phyloP scores from a whole-genome alignment of 1,140 invertebrate genomes.

The Pseudomyrmex dendroicus region DNA sequence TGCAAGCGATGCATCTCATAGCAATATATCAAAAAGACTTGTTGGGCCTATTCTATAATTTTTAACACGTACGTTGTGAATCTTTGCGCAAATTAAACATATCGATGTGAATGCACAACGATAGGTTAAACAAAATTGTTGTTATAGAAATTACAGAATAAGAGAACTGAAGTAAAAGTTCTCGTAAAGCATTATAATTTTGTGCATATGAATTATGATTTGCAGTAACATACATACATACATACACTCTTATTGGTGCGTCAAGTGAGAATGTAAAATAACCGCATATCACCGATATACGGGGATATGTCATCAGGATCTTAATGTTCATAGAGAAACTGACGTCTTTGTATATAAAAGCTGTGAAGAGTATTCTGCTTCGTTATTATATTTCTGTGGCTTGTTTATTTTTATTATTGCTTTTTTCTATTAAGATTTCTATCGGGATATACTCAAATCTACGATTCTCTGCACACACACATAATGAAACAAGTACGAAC shows the following conservation, averaged over 20 bases:
- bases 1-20: slow-evolving; percentile 15
- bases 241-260: slow-evolving; percentile 29
- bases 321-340: slow-evolving; percentile 12
- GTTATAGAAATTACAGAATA: no score
- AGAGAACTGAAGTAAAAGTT: slow-evolving; percentile 23
- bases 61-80: no score
- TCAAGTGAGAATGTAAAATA: slow-evolving; percentile 5
- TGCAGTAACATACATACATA: slow-evolving; percentile 35
- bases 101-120: no score
- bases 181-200: slow-evolving; percentile 18
- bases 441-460: no score
- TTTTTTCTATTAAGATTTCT: not conserved
- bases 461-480: no score
- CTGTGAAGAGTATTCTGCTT: slow-evolving; percentile 11
- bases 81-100: no score
- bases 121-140: no score
- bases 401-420: not conserved
- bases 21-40: slow-evolving; percentile 14
- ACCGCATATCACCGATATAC: not conserved
- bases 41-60: no score
- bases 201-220: slow-evolving; percentile 11
- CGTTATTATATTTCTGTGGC: slow-evolving; percentile 8
- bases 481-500: not conserved
- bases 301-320: slow-evolving; percentile 8
- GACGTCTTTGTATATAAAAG: slow-evolving; percentile 60